Conservation (phyloP, 2,888 invertebrate species). For the Caenorhabditis afra region DNA sequence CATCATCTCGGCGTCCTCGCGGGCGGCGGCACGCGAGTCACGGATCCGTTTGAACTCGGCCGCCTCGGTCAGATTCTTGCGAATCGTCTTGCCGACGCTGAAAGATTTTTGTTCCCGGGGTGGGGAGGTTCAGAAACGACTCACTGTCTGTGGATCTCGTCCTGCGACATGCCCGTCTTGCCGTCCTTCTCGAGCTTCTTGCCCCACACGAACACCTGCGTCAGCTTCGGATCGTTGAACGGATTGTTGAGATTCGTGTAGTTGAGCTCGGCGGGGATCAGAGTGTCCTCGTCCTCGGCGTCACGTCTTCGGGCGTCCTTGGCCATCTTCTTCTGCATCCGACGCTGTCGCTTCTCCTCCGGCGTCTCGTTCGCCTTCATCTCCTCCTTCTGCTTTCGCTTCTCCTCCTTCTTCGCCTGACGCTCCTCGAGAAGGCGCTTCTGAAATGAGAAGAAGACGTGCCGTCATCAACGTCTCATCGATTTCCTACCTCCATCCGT, state of each 20-base stretch:
- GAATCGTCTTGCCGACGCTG: conserved; percentile 70
- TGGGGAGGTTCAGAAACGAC: conserved; percentile 32
- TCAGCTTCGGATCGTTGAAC: conserved; percentile 95
- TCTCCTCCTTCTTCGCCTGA: conserved; percentile 62
- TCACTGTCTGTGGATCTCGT: conserved; percentile 72
- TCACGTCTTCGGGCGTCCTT: conserved; percentile 64
- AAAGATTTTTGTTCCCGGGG: conserved; percentile 3
- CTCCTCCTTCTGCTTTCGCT: conserved; percentile 81
- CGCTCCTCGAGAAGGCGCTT: conserved; percentile 36
- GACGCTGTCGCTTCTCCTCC: conserved; percentile 91
- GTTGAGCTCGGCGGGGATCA: conserved; percentile 83
- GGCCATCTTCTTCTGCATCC: conserved; percentile 88
- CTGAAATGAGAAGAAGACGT: conserved; percentile 17
- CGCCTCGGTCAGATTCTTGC: conserved; percentile 85
- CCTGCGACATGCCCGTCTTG: conserved; percentile 62
- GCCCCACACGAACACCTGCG: conserved; percentile 95
- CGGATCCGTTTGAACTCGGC: conserved; percentile 96
- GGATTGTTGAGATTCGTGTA: conserved; percentile 99
- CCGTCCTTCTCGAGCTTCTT: conserved; percentile 97
- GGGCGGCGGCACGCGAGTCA: conserved; percentile 74
- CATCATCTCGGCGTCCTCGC: conserved; percentile 83
- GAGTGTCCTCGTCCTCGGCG: conserved; percentile 84
- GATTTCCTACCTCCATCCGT: conserved; percentile 25
- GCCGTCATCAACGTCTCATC: neutral
- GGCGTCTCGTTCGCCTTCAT: conserved; percentile 93